Evolutionary conservation across 2,888 invertebrate genomes (phyloP), one percentile per base, ranked within the genome.

Genomic region (Rapana venosa): DNA sequence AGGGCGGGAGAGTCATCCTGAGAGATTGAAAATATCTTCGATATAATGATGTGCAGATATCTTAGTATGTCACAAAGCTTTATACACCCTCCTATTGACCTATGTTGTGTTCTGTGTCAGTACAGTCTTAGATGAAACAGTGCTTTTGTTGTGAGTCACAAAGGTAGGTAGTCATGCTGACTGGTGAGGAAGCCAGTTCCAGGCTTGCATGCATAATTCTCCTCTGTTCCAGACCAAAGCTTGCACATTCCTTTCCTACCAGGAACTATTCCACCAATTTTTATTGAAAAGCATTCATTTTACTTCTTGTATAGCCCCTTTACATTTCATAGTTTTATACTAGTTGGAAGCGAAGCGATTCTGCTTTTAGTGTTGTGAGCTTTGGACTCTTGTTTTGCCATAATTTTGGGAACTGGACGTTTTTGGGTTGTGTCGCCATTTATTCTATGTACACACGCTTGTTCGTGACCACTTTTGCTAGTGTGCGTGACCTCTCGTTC

Each of bases 331-430:
- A 66, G 84, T 85, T 58, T 85, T 85, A 56, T 83, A 56, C 83
- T 85, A 86, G 86, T 66, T 86, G 86, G 61, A 35, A 66, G 22
- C 86, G 32, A 22, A 66, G 11, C 5, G 20, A 86, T 22, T 35
- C 58, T 6, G 86, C 86, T 86, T 86, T 86, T 66, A 11, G 86
- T 86, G 86, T 86, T 86, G 86, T 86, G 35, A 86, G 17, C 58
- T 66, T 61, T 85, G 56, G 6, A 56, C 26, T 86, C 58, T 66
- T 32, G 32, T 35, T 61, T 66, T 66, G 66, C 66, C 26, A 32
- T 26, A 66, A 66, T 86, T 26, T 13, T 58, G 30, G 30, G 61
- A 35, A 20, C 1, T n/a, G 30, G 22, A 26, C 6, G 47, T 26
- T 81, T 81, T 58, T 30, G n/a, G n/a, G 2, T 56, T 85, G 32